Conservation (phyloP, 2,888 invertebrate species). For the Argyresthia goedartella region DNA sequence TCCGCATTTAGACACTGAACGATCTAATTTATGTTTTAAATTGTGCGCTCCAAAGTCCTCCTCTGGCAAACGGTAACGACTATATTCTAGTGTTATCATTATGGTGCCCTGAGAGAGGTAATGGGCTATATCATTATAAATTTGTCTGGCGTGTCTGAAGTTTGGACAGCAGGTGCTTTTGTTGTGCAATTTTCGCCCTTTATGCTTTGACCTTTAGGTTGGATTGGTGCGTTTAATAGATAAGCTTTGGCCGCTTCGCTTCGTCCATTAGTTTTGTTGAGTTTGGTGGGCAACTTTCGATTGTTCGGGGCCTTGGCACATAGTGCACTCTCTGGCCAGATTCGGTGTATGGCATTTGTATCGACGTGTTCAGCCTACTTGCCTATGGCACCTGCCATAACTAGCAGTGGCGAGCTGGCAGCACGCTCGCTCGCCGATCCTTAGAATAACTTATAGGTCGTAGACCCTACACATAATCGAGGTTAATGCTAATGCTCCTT, state of each 20-base stretch:
- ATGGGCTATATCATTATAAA: slow-evolving; percentile 57
- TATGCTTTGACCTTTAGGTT: slow-evolving; percentile 24
- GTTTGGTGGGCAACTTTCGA: slow-evolving; percentile 34
- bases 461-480: slow-evolving; percentile 57
- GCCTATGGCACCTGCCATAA: slow-evolving; percentile 71
- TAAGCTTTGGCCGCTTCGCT: no score
- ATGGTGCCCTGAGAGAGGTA: slow-evolving; percentile 38
- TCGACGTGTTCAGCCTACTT: slow-evolving; percentile 35
- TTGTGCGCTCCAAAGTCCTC: slow-evolving; percentile 47
- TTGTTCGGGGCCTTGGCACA: slow-evolving; percentile 54
- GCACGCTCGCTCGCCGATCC: slow-evolving; percentile 62
- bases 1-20: slow-evolving; percentile 65
- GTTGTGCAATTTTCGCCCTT: slow-evolving; percentile 33
- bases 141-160: slow-evolving; percentile 42
- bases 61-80: slow-evolving; percentile 39
- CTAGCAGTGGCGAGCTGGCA: slow-evolving; percentile 22
- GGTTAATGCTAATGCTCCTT: slow-evolving; percentile 6
- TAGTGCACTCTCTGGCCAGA: slow-evolving; percentile 11
- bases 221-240: neutral
- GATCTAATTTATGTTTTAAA: slow-evolving; percentile 68
- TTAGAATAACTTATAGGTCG: slow-evolving; percentile 68
- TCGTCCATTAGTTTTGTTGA: neutral
- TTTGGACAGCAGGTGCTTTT: slow-evolving; percentile 34
- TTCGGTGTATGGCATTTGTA: slow-evolving; percentile 35
- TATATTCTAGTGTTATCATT: slow-evolving; percentile 52